A percentile compares a stretch with the other conserved stretches of the same genome.
These are phyloP conservation scores for Boloria selene DNA, from an alignment of 2,888 invertebrate species.

Conservation along the genomic window DNA sequence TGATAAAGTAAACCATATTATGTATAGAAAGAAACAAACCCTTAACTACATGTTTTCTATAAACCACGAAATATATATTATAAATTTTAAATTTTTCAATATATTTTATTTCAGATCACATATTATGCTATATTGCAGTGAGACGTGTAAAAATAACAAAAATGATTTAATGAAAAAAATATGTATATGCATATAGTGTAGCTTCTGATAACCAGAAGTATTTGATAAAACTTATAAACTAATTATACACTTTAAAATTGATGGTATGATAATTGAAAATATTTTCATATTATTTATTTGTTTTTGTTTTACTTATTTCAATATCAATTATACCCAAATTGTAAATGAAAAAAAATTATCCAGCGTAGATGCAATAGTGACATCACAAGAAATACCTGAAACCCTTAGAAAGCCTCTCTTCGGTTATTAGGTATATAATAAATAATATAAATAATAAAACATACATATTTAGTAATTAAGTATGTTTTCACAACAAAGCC, in stretches of 20 bases:
- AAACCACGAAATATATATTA: constrained; percentile 12
- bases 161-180: neutral
- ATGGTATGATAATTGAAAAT: no score
- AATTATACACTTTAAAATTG: constrained; percentile 6
- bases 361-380: neutral
- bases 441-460: no score
- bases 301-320: no score
- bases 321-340: no score
- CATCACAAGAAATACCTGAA: constrained; percentile 1
- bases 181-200: neutral
- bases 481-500: no score
- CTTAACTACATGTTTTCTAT: neutral
- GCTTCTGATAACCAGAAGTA: constrained; percentile 6
- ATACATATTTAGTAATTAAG: no score
- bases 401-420: constrained; percentile 1
- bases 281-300: no score
- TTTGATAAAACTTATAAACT: constrained; percentile 10
- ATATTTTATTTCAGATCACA: constrained; percentile 21
- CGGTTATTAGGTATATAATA: no score
- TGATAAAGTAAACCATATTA: constrained; percentile 5
- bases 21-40: constrained; percentile 2
- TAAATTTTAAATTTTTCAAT: constrained; percentile 3
- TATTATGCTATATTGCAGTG: constrained; percentile 8
- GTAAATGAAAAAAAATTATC: no score
- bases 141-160: constrained; percentile 1